A percentile compares a stretch with the other conserved stretches of the same genome.
Conservation (phyloP, 2,888 invertebrate genomes). For the Euzophera pinguis region DNA sequence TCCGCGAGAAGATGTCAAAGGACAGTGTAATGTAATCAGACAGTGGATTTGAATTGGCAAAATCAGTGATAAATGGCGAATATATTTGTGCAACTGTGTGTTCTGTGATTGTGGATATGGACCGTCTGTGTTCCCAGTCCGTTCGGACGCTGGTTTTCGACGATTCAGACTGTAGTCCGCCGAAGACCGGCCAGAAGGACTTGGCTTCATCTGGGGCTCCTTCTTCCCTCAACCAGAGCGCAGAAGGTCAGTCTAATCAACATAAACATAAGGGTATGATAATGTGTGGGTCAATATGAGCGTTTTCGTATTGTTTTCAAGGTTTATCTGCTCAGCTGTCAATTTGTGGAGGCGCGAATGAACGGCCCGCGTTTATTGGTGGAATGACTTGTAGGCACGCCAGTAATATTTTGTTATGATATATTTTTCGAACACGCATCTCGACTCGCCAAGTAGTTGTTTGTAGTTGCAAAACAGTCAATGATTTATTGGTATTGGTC, state of each 20-base stretch:
- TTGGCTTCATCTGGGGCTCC: slow-evolving; percentile 54
- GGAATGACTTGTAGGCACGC: slow-evolving; percentile 10
- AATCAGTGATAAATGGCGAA: slow-evolving; percentile 63
- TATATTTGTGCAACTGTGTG: slow-evolving; percentile 60
- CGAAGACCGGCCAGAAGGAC: slow-evolving; percentile 64
- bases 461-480: neutral
- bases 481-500: too few species aligned
- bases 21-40: slow-evolving; percentile 38
- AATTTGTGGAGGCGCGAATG: slow-evolving; percentile 51
- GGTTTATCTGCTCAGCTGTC: slow-evolving; percentile 58
- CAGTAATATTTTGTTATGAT: slow-evolving; percentile 15
- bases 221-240: slow-evolving; percentile 64
- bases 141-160: slow-evolving; percentile 89
- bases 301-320: slow-evolving; percentile 55
- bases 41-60: slow-evolving; percentile 30
- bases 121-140: slow-evolving; percentile 83
- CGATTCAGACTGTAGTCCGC: slow-evolving; percentile 82
- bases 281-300: slow-evolving; percentile 27
- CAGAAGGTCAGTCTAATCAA: slow-evolving; percentile 55
- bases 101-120: slow-evolving; percentile 69
- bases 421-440: too few species aligned
- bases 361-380: slow-evolving; percentile 30
- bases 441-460: neutral
- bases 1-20: slow-evolving; percentile 14
- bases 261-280: slow-evolving; percentile 27